Base-by-base conservation (phyloP, 2,888 invertebrate genomes). In the Timema cristinae region DNA sequence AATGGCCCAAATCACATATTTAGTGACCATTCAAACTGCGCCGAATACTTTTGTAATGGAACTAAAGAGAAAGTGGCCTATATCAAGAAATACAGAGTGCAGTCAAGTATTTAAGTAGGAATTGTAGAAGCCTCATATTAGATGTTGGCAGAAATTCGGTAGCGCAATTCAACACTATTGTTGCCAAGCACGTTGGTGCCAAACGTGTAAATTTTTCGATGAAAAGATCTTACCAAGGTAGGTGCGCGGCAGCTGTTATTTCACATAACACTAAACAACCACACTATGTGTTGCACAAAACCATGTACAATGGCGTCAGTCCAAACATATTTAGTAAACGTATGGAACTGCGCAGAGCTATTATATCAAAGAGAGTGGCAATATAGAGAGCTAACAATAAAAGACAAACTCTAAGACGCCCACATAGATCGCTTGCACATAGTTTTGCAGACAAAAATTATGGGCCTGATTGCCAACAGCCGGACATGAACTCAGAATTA, bases 1-100 rank as follows among this genome's bases (percentile, higher is more conserved):
- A 74, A 74, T 61, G 72, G 72, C 10, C 72, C 72, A 56, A 69
- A 71, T 16, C 74, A 72, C 59, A 71, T 74, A 48, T 74, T 74
- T 16, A 69, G 74, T 6, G 71, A 74, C 4, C 74, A 71, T 51
- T 7, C 50, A n/a, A n/a, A 59, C 8, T 74, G 74, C 50, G 61
- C 61, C 7, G 50, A 49, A 5, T 71, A 71, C 48, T 74, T 72
- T 61, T 72, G 74, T 50, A 52, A 67, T 32, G 32, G 32, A 32
- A 32, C 32, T 32, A 32, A 32, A 32, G 32, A 32, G 32, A 32
- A 32, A 50, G 51, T 15, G 63, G 68, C 7, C 10, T 73, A 6
- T 73, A 63, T 61, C 69, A 71, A 54, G 71, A 73, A 16, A 67
- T 74, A 7, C 48, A 68, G 49, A 61, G 70, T 16, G 71, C 71